Conservation (phyloP, 2,113 vertebrate species). For the Chaetorhynchus papuensis region DNA sequence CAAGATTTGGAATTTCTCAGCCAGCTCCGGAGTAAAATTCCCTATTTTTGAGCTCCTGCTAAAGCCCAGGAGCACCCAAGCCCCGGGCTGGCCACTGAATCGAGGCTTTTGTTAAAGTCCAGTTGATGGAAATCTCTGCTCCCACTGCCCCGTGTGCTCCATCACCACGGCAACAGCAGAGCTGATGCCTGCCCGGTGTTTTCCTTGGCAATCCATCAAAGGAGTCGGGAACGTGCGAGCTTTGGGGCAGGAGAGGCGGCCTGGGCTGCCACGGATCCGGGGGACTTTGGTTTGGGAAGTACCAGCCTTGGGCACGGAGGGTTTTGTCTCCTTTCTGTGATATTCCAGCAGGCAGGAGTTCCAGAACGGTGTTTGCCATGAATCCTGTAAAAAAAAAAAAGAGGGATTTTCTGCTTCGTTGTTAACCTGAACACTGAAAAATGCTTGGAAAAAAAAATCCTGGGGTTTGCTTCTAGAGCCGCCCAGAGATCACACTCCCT, state of each 20-base stretch:
- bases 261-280: neutral
- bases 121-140: constrained; percentile 75
- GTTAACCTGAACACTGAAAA: neutral
- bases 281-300: neutral
- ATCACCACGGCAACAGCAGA: constrained; percentile 69
- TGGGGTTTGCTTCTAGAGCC: neutral
- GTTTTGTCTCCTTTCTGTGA: neutral
- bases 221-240: neutral
- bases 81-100: constrained; percentile 71
- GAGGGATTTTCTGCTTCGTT: neutral
- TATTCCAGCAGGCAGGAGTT: neutral
- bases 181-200: constrained; percentile 70
- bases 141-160: constrained; percentile 59
- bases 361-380: fast-evolving
- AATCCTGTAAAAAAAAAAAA: fast-evolving
- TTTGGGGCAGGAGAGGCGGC: constrained; percentile 27
- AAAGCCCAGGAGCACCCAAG: constrained; percentile 63
- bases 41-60: neutral
- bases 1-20: neutral
- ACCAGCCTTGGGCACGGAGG: fast-evolving
- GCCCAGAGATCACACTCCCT: neutral
- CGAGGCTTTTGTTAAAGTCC: constrained; percentile 74
- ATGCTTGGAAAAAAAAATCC: neutral
- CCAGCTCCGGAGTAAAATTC: neutral
- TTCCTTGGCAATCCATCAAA: constrained; percentile 81